Conservation (phyloP, 2,797 vertebrate species). For the Rhabdomys pumilio region DNA sequence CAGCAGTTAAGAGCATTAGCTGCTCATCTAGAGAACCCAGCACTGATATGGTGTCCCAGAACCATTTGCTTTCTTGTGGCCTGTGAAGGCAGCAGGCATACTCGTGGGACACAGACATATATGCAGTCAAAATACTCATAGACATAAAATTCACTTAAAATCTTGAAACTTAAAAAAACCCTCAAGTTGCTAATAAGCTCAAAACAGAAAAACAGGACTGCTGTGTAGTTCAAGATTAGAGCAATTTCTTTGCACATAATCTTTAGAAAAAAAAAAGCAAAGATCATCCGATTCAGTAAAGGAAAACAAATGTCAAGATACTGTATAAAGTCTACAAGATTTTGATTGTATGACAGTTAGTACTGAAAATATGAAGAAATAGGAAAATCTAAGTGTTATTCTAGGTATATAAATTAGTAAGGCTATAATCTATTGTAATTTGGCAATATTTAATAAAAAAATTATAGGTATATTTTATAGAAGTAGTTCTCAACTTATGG, state of each 20-base stretch:
- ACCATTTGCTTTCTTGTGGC: neutral
- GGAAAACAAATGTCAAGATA: conserved; percentile 57
- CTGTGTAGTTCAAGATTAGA: neutral
- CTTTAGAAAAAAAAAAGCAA: neutral
- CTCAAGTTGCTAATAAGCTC: conserved; percentile 30
- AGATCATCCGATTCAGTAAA: neutral
- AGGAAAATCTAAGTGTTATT: neutral
- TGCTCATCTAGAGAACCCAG: neutral
- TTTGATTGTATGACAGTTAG: conserved; percentile 10
- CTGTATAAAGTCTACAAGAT: neutral
- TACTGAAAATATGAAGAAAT: conserved; percentile 49
- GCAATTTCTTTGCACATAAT: neutral
- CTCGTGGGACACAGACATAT: neutral
- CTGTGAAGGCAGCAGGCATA: neutral
- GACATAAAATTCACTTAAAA: neutral
- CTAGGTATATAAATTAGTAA: neutral
- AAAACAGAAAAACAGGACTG: neutral
- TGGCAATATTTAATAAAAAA: conserved; percentile 50
- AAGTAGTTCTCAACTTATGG: neutral
- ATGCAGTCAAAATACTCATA: neutral
- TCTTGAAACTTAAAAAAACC: neutral
- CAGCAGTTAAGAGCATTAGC: neutral
- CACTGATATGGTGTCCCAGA: neutral
- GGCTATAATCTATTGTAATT: conserved; percentile 52
- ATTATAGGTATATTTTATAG: conserved; percentile 46